A percentile compares a stretch with the other conserved stretches of the same genome.
Evolutionary conservation across 2,113 vertebrate genomes (phyloP).

Genomic region (Psettodes erumei): DNA sequence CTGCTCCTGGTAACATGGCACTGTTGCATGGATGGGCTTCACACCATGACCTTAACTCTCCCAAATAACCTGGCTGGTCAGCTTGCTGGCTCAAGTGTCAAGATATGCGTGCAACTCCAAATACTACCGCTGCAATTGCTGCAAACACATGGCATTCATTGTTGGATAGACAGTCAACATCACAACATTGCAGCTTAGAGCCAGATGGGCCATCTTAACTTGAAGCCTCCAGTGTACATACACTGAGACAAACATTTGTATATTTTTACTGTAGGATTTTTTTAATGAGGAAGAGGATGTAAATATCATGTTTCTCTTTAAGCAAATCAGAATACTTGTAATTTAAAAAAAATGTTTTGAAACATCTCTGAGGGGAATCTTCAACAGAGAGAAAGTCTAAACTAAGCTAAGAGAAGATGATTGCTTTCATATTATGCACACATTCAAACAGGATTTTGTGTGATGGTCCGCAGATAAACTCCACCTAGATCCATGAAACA

Average conservation of each 20-base stretch:
- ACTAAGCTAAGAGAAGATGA: too few relatives aligned
- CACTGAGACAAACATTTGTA: neutral
- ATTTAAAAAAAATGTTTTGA: too few relatives aligned
- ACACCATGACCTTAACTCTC: conserved; percentile 18
- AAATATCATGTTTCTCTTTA: neutral
- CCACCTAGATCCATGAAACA: conserved; percentile 1
- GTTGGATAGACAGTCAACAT: neutral
- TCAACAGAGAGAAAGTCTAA: neutral
- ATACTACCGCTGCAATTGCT: neutral
- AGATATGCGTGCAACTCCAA: neutral
- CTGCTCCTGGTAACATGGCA: neutral
- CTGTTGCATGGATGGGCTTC: neutral
- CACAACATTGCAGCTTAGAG: neutral
- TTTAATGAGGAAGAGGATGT: neutral
- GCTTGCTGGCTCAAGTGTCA: conserved; percentile 17
- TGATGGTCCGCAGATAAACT: neutral
- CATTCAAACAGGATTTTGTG: too few relatives aligned
- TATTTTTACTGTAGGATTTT: neutral
- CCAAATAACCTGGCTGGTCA: conserved; percentile 18
- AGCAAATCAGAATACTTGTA: too few relatives aligned
- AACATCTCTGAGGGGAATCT: neutral
- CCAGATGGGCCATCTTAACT: too few relatives aligned
- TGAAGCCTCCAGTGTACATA: neutral
- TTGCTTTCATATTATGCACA: too few relatives aligned
- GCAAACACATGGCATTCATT: neutral